phyloP scores from a whole-genome alignment of 2,797 vertebrate species.

The Sibirionetta formosa region DNA sequence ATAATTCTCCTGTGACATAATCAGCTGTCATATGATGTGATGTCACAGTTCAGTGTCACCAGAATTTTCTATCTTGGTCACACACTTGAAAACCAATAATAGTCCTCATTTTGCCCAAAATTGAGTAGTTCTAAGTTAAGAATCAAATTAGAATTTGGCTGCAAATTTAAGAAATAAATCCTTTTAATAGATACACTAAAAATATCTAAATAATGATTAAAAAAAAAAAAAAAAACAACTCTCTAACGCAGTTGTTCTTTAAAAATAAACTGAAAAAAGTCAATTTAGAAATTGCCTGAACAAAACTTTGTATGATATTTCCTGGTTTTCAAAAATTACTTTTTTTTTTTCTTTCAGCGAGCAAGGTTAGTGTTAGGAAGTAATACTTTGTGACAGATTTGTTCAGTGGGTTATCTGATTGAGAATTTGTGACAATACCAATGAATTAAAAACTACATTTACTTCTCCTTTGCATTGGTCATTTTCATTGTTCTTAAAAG shows the following conservation, averaged over 20 bases:
- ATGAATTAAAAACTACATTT: fast-evolving
- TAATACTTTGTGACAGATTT: not conserved
- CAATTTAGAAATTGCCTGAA: not conserved
- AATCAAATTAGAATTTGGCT: not conserved
- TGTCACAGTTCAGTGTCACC: not conserved
- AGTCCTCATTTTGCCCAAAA: not conserved
- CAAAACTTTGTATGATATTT: not conserved
- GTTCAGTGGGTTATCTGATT: not conserved
- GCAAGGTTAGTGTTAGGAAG: not conserved
- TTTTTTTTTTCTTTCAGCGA: not conserved
- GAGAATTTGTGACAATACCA: not conserved
- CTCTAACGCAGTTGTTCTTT: not conserved
- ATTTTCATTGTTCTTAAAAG: not conserved
- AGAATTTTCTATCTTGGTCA: not conserved
- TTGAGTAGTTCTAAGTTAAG: not conserved
- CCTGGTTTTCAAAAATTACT: not conserved
- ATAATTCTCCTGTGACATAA: slow-evolving; percentile 11
- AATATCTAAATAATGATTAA: not conserved
- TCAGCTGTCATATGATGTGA: not conserved
- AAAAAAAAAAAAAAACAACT: too few relatives aligned
- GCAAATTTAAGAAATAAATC: not conserved
- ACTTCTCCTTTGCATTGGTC: not conserved
- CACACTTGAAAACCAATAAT: not conserved
- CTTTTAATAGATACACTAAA: not conserved
- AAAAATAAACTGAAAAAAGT: not conserved